Evolutionary conservation across 2,113 vertebrate genomes (phyloP), one percentile per base, ranked within the genome.

Genomic region (Cardinalis cardinalis): DNA sequence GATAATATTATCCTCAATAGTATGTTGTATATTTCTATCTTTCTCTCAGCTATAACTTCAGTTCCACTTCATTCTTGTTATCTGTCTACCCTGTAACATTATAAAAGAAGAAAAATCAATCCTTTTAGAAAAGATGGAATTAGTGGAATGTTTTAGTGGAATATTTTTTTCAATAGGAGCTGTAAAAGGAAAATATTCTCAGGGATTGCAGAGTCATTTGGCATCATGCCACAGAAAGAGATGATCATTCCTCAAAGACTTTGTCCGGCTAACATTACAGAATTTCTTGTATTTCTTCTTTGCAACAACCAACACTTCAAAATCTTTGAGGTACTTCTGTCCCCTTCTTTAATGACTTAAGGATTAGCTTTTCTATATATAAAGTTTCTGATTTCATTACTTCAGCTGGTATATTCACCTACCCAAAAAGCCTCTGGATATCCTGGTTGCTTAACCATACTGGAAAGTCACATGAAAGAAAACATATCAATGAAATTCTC

Each of bases 401-500:
- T 73, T 81, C 44, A 89, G 26, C 18, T 76, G 36, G 12, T 38
- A 87, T 6, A 34, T 49, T 81, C 59, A 81, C 28, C 28, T 23
- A 52, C 18, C 34, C 6, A 2, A 75, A 91, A 84, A 24, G 65
- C 38, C 49, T 70, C 59, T 68, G 52, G 51, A 78, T 76, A 49
- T 41, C 73, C 20, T 63, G 32, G 41, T 14, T 84, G 63, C 38
- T 72, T 40, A 46, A 77, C 65, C 65, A 87, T 19, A 92, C 18
- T 31, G n/a, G 58, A 92, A 89, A 87, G 65, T 44, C 69, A 92
- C 65, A 80, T 64, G 77, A 85, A 94, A 91, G 74, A 71, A 93
- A 85, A 74, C 7, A 29, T 32, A 64, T 55, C 63, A 85, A 25
- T 46, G 51, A 77, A 88, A 78, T 66, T 89, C 82, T 85, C 49